Percentiles rank a stretch among this genome's conserved stretches.
These are phyloP conservation scores for Endomychus coccineus DNA, from an alignment of 2,888 invertebrate species.

Conservation along the genomic window DNA sequence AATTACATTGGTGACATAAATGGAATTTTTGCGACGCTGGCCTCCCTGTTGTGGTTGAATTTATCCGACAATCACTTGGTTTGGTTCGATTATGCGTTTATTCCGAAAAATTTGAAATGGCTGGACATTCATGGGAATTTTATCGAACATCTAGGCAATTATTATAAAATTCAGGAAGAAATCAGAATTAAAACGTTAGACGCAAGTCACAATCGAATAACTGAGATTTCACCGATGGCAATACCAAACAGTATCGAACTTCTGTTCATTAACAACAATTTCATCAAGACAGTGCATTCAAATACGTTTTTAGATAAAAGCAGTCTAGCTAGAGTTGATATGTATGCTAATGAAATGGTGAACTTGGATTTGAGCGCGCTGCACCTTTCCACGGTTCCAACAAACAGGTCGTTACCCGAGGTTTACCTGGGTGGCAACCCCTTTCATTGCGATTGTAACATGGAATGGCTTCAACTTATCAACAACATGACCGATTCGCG, in stretches of 20 bases:
- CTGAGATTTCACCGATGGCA: constrained; percentile 72
- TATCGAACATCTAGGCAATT: constrained; percentile 80
- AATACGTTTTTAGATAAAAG: constrained; percentile 83
- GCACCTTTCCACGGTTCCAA: constrained; percentile 65
- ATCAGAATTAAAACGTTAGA: constrained; percentile 78
- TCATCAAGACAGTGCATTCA: constrained; percentile 69
- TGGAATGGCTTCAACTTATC: constrained; percentile 90
- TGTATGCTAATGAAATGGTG: constrained; percentile 81
- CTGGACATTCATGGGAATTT: constrained; percentile 86
- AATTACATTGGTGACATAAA: constrained; percentile 85
- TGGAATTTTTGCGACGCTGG: constrained; percentile 78
- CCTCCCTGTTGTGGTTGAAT: constrained; percentile 80
- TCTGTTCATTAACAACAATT: constrained; percentile 84
- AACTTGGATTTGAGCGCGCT: constrained; percentile 76
- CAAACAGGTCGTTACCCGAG: constrained; percentile 70
- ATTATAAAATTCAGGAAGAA: constrained; percentile 77
- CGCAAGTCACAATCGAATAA: constrained; percentile 82
- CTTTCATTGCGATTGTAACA: constrained; percentile 88
- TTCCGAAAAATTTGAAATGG: constrained; percentile 84
- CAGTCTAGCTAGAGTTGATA: constrained; percentile 78
- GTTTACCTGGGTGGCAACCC: constrained; percentile 90
- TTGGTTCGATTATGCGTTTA: constrained; percentile 90
- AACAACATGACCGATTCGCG: constrained; percentile 77
- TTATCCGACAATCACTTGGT: constrained; percentile 85
- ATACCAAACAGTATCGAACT: constrained; percentile 84